These are phyloP conservation scores for Eulemur rufifrons DNA, from an alignment of 2,113 vertebrate genomes.

Conservation along the genomic window DNA sequence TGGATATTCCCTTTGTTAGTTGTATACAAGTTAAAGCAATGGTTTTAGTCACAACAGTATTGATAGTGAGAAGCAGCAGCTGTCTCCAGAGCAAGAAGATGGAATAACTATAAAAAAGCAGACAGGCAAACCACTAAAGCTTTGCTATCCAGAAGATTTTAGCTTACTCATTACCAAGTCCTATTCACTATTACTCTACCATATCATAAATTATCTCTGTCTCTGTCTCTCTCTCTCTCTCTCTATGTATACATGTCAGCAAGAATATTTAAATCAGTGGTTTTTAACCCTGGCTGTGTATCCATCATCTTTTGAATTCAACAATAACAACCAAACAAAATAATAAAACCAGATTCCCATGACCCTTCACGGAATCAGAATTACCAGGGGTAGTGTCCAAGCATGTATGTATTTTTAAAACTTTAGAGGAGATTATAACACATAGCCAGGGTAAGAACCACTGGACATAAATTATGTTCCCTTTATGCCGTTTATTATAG, in stretches of 20 bases:
- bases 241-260: neutral
- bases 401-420: neutral
- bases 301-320: slow-evolving; percentile 39
- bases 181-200: neutral
- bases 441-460: neutral
- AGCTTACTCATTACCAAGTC: neutral
- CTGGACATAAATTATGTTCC: neutral
- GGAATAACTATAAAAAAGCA: neutral
- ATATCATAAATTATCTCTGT: neutral
- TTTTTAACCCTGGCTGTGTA: neutral
- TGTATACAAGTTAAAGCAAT: neutral
- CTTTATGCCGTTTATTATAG: neutral
- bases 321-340: neutral
- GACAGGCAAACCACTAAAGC: neutral
- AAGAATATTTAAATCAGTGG: neutral
- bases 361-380: neutral
- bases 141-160: neutral
- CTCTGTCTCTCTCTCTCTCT: no score
- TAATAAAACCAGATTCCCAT: slow-evolving; percentile 2
- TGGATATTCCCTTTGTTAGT: neutral
- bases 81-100: neutral
- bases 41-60: neutral
- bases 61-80: neutral
- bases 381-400: neutral
- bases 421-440: neutral